These are phyloP conservation scores for Thunnus albacares DNA, from an alignment of 2,797 vertebrate genomes.

Conservation along the genomic window DNA sequence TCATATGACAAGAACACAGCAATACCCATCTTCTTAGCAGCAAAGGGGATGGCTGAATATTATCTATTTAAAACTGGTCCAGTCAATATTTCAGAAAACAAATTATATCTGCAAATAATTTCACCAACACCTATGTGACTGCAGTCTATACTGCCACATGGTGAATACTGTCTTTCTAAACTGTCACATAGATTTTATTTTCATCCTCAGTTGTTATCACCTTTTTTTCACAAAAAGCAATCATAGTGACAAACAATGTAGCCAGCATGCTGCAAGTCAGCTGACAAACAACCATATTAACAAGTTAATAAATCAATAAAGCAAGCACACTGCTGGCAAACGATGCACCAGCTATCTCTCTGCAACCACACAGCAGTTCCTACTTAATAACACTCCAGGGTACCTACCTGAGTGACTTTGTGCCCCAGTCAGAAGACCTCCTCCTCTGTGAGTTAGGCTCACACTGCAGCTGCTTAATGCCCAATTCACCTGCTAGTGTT, in stretches of 20 bases:
- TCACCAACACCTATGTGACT: not conserved
- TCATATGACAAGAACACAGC: no score
- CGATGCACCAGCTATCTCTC: constrained; percentile 9
- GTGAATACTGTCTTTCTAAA: not conserved
- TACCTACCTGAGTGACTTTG: constrained; percentile 18
- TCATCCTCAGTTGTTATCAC: not conserved
- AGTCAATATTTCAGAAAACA: constrained; percentile 4
- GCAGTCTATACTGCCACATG: not conserved
- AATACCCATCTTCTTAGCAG: not conserved
- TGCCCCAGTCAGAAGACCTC: constrained; percentile 17
- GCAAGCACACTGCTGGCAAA: constrained; percentile 3
- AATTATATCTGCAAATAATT: not conserved
- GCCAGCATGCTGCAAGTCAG: not conserved
- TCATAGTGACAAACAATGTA: constrained; percentile 1
- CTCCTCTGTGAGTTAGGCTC: constrained; percentile 17
- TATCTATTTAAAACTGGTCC: not conserved
- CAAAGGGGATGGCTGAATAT: not conserved
- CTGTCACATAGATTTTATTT: constrained; percentile 6
- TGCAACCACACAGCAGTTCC: constrained; percentile 1
- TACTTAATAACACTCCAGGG: constrained; percentile 20
- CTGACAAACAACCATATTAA: not conserved
- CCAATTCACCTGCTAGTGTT: constrained; percentile 37
- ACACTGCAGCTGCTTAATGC: constrained; percentile 21
- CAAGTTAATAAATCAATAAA: constrained; percentile 16
- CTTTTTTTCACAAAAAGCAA: not conserved